These are phyloP conservation scores for Caenorhabditis zanzibari DNA, from an alignment of 2,888 invertebrate species.

Conservation along the genomic window DNA sequence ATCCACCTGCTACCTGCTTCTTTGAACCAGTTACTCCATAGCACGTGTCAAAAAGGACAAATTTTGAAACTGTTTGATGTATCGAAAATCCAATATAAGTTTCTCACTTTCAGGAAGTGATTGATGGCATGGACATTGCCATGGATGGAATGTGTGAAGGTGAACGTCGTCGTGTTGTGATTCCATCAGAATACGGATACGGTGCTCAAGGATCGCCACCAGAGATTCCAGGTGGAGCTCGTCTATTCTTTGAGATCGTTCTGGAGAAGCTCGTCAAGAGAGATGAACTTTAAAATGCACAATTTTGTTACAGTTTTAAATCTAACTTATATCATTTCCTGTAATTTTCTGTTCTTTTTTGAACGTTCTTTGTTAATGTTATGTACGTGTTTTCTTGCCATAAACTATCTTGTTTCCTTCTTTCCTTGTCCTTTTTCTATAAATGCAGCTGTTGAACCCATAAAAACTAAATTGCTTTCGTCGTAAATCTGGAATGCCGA, in stretches of 20 bases:
- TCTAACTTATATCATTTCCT: conserved; percentile 4
- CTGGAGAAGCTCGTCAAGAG: conserved; percentile 58
- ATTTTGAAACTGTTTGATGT: not conserved
- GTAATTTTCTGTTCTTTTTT: conserved; percentile 14
- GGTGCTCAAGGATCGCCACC: conserved; percentile 64
- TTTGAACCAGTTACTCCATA: not conserved
- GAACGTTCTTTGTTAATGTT: conserved; percentile 39
- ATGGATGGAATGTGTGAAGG: conserved; percentile 69
- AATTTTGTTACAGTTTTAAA: not conserved
- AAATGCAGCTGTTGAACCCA: conserved; percentile 16
- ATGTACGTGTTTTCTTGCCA: conserved; percentile 41
- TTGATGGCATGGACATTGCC: conserved; percentile 67
- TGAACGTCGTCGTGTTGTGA: conserved; percentile 64
- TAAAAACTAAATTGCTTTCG: conserved; percentile 2
- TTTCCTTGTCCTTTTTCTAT: not conserved
- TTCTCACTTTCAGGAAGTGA: conserved; percentile 54
- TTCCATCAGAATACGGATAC: conserved; percentile 65
- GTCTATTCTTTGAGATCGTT: conserved; percentile 60
- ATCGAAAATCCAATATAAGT: no score
- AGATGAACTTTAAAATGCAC: conserved; percentile 48
- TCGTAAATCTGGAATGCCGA: conserved; percentile 4
- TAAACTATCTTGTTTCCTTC: conserved; percentile 3
- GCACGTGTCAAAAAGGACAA: not conserved
- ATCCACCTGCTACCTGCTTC: not conserved
- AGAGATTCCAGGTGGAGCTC: conserved; percentile 61